Evolutionary conservation across 2,888 invertebrate genomes (phyloP), one percentile per base, ranked within the genome.

Genomic region (Macrosoma leucophasiata): DNA sequence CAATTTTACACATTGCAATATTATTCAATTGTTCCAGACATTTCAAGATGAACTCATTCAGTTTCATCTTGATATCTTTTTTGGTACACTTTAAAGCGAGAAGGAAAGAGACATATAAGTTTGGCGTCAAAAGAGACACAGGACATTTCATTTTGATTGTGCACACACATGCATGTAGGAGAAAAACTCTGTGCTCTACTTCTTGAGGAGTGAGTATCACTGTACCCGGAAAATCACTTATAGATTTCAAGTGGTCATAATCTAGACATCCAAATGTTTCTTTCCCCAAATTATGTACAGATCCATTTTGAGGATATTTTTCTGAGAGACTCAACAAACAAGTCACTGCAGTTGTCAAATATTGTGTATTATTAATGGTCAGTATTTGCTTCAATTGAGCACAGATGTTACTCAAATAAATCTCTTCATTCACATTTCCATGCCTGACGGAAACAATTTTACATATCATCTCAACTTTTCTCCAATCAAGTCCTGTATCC

Each of bases 401-500:
- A 48, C 78, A 81, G 33, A 88, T 85, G 46, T 85, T 86, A 23
- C 50, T 49, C n/a, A 87, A 69, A 61, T 90, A 90, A 31, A 84
- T 73, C 20, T 65, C 62, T 17, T 79, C 63, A 43, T 81, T 55
- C 17, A 48, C 43, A 31, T 51, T 71, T 25, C 86, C 86, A 48
- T 87, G 85, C 46, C 79, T 85, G 15, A 81, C 78, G 34, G 88
- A 69, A 36, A 91, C 81, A 35, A 94, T 78, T 68, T 87, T 88
- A 28, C 89, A 87, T 37, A 92, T 85, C 49, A 89, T 81, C 36
- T 91, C 89, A 50, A 90, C 81, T 61, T 88, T 88, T 52, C 86
- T 84, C 91, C 92, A 92, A 50, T 89, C 87, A 48, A 75, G 72
- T 1, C 88, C 87, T 10, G 78, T 75, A 48, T 91, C 88, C 33